Evolutionary conservation across 2,797 vertebrate species (phyloP).

Genomic region (Morus bassanus): DNA sequence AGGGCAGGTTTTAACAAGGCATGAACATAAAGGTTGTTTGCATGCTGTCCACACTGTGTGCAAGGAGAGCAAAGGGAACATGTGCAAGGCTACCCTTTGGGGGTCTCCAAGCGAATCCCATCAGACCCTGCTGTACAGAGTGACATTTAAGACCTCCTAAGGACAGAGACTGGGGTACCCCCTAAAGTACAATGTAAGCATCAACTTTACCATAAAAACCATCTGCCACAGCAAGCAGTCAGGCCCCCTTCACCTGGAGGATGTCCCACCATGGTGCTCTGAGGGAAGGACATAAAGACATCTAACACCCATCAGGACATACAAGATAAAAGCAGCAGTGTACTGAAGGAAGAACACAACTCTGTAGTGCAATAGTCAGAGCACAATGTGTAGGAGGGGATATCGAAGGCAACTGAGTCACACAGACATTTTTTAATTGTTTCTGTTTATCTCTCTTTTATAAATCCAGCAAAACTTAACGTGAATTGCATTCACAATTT

Average conservation of each 20-base stretch:
- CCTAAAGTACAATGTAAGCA: background rate
- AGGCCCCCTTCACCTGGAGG: background rate
- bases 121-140: background rate
- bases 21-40: background rate
- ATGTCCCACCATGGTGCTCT: background rate
- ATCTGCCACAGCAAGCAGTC: background rate
- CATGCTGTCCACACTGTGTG: fast-evolving
- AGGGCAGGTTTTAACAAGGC: background rate
- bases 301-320: background rate
- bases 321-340: background rate
- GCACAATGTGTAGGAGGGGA: background rate
- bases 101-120: background rate
- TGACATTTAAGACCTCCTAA: background rate
- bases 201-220: background rate
- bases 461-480: background rate
- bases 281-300: background rate
- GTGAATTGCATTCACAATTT: background rate
- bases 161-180: background rate
- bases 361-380: background rate
- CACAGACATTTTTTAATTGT: background rate
- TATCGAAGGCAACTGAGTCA: background rate
- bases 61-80: background rate
- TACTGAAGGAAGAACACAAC: background rate
- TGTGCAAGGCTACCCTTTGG: background rate
- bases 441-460: background rate